Base-by-base conservation (phyloP, 2,888 invertebrate species). In the Micoletzkya japonica region DNA sequence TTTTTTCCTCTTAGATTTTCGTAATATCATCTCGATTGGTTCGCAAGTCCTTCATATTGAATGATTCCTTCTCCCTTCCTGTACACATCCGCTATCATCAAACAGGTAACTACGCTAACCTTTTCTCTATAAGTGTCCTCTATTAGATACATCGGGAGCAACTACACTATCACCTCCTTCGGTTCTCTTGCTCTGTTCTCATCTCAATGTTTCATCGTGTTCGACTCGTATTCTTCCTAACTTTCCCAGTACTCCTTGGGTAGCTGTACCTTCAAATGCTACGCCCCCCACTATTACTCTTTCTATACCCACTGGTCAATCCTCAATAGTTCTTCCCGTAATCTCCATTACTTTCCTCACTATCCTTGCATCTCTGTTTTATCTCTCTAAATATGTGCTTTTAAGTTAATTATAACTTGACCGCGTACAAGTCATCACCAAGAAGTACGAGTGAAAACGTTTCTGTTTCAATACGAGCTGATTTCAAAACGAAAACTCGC, bases 41-140 rank as follows among this genome's bases (percentile, higher is more conserved):
- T 4, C 70, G 59, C 7, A 70, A 70, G 52, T 37, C 49, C 34
- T 60, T 70, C 52, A 52, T 70, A 4, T 32, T 70, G 1, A n/a
- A 36, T 24, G 70, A 70, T 24, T 30, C 34, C 32, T 24, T 70
- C 54, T 20, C 39, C 2, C 32, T 70, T 7, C 70, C 70, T 24
- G 52, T 70, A 28, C 70, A 70, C 32, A 24, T 70, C 20, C 59
- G 70, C 6, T 70, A 70, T 34, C 70, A 70, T 52, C 36, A 36
- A 4, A 28, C 70, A 24, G 56, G 56, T 54, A 24, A 54, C 14
- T 26, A 10, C 20, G 10, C 20, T 20, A 14, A 10, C 10, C 20
- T 44, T 10, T 44, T 44, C 10, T 10, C 10, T 44, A 20, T 14
- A 44, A 44, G 20, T 14, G 44, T 44, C 20, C 10, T 14, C 44